A percentile compares a stretch with the other conserved stretches of the same genome.
These are phyloP conservation scores for Pogonophryne albipinna DNA, from an alignment of 2,797 vertebrate species.

Conservation along the genomic window DNA sequence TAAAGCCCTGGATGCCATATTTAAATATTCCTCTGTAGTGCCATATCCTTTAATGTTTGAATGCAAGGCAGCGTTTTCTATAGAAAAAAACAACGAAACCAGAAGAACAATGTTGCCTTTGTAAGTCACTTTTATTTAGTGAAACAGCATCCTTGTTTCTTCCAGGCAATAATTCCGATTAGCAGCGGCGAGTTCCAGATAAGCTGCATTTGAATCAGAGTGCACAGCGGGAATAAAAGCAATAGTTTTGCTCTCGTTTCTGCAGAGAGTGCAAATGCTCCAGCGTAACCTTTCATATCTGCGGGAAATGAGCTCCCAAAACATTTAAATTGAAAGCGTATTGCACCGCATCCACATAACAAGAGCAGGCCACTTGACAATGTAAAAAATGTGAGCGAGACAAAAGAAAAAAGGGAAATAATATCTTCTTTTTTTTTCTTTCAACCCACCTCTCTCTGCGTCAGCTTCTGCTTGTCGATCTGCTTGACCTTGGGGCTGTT, in stretches of 20 bases:
- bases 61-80: neutral
- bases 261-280: slow-evolving; percentile 6
- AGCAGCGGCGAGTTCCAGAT: slow-evolving; percentile 18
- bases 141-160: slow-evolving; percentile 9
- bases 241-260: slow-evolving; percentile 33
- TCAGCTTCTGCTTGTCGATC: slow-evolving; percentile 98
- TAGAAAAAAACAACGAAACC: slow-evolving; percentile 2
- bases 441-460: slow-evolving; percentile 93
- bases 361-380: slow-evolving; percentile 2
- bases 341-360: neutral
- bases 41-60: slow-evolving; percentile 14
- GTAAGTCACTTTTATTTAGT: slow-evolving; percentile 16
- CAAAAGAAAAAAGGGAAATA: slow-evolving; percentile 3
- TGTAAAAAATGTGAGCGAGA: slow-evolving; percentile 25
- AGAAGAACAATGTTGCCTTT: slow-evolving; percentile 13
- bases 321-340: slow-evolving; percentile 25
- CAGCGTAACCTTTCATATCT: slow-evolving; percentile 20
- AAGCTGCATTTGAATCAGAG: slow-evolving; percentile 39
- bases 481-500: slow-evolving; percentile 99
- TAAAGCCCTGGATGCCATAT: neutral
- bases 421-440: neutral
- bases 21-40: slow-evolving; percentile 8
- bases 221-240: slow-evolving; percentile 36
- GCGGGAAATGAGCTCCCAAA: slow-evolving; percentile 12
- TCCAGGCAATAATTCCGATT: slow-evolving; percentile 22